phyloP scores from a whole-genome alignment of 1,140 invertebrate species.

The Latrodectus geometricus region DNA sequence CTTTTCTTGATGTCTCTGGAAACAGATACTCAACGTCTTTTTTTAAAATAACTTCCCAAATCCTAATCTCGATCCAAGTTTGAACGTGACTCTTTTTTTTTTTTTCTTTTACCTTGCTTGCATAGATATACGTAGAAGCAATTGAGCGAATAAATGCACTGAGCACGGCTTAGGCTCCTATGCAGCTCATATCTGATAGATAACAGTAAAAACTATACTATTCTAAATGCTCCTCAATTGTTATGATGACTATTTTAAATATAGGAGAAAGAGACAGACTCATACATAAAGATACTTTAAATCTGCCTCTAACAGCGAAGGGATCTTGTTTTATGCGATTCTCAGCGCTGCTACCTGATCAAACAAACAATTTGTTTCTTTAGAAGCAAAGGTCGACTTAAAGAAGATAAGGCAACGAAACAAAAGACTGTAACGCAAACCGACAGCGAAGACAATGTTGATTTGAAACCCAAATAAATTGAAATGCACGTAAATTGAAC shows the following conservation, averaged over 20 bases:
- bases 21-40: no score
- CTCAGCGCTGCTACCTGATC: slow-evolving; percentile 22
- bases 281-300: slow-evolving; percentile 27
- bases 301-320: slow-evolving; percentile 40
- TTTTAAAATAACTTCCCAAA: no score
- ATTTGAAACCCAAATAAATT: slow-evolving; percentile 57
- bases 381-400: neutral
- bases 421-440: neutral
- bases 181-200: neutral
- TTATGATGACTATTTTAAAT: slow-evolving; percentile 33
- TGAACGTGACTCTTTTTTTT: no score
- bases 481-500: slow-evolving; percentile 54
- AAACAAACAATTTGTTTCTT: slow-evolving; percentile 54
- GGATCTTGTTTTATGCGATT: slow-evolving; percentile 29
- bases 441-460: slow-evolving; percentile 31
- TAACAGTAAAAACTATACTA: neutral
- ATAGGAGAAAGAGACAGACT: neutral
- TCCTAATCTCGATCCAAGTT: no score
- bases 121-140: no score
- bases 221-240: slow-evolving; percentile 52
- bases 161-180: neutral
- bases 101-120: no score
- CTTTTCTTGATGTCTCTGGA: no score
- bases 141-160: neutral
- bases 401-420: slow-evolving; percentile 2